Evolutionary conservation across 2,888 invertebrate genomes (phyloP), one percentile per base, ranked within the genome.

Genomic region (Penaeus monodon): DNA sequence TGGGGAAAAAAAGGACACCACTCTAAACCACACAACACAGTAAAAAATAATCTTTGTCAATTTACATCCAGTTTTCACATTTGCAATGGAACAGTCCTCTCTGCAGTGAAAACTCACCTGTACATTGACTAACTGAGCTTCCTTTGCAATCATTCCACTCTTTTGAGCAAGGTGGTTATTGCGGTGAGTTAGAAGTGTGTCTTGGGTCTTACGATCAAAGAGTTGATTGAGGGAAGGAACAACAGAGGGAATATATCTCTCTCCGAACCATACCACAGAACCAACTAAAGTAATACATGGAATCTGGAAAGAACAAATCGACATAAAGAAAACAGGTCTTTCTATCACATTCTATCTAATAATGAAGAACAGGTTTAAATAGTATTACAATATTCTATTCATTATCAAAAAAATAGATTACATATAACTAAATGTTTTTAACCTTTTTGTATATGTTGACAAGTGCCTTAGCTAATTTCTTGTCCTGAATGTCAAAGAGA

Each of bases 251-350:
- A 89, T 78, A 63, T 88, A 85, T 27, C 77, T 73, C 80, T 89
- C 89, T 1, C 86, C 86, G n/a, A 88, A 57, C 89, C 89, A 89
- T 57, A 89, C 86, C 27, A 81, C 57, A 14, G 84, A 86, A 27
- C 84, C 87, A 22, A 76, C 85, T 65, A 89, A 74, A 29, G 84
- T 86, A 65, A 88, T 73, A 73, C 88, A 89, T 57, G 89, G 89
- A 12, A 88, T 79, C 89, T 89, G 87, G 14, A n/a, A 79, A 57
- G 44, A 44, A 44, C 44, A 44, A 10, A 44, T 44, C 44, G 10
- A 6, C 8, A 44, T 44, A 44, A 44, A 10, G 44, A 44, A 44
- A 44, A 44, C 10, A 1, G 10, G 44, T 44, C 44, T 44, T 44
- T 10, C 44, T 44, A 44, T 44, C 10, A 44, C 44, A 44, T 44